Base-by-base conservation (phyloP, 1,140 invertebrate genomes). In the Globodera ellingtonae region DNA sequence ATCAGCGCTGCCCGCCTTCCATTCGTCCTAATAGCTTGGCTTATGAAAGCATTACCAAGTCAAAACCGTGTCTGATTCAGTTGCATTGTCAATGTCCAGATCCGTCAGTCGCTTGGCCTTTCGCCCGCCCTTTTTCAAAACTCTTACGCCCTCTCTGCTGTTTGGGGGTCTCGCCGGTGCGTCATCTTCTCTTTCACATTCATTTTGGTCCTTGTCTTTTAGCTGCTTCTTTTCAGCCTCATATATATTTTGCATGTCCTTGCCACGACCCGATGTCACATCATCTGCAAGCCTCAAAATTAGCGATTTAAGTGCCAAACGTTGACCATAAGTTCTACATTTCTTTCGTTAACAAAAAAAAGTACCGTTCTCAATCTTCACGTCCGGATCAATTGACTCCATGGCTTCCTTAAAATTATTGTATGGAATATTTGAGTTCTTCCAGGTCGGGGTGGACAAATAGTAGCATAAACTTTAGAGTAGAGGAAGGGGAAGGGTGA, bases 211-310 rank as follows among this genome's bases (percentile, higher is more conserved):
- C 18, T 85, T 46, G 9, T 78, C 74, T 4, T 62, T 46, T 21
- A 74, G 65, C 9, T 75, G 83, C 47, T 84, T 84, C 18, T 76
- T 59, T 18, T 83, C 84, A 5, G 75, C 81, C 46, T 83, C 84
- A n/a, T 18, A 24, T 47, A 86, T 84, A 44, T 86, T 84, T 35
- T 69, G 47, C 81, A 84, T 84, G 62, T 86, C 81, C 70, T 86
- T 86, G 21, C 84, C 83, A 24, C 80, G 69, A 65, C 76, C 84
- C 7, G 56, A 21, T n/a, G 70, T 18, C 70, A 24, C 70, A 10
- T 79, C 77, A 62, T 71, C 21, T 10, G 13, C 10, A 35, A 35
- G 35, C 2, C 35, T 35, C 35, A 35, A 35, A 3, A 35, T 35
- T 35, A 35, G 3, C 35, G 1, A 35, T 35, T 35, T 35, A 35